Evolutionary conservation across 2,888 invertebrate genomes (phyloP).

Genomic region (Strigamia crassipes): DNA sequence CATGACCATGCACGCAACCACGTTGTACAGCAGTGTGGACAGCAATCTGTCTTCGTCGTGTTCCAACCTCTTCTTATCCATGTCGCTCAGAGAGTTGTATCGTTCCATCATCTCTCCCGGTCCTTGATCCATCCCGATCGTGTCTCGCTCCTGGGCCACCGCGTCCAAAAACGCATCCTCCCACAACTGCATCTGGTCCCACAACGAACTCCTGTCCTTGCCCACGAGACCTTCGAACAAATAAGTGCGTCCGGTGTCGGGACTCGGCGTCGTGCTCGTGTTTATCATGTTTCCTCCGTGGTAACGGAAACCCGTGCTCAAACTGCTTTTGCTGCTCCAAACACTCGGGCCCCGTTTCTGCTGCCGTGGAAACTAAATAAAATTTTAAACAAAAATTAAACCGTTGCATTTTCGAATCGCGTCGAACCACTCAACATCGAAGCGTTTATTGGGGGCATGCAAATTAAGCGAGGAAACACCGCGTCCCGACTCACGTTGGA

Average conservation of each 20-base stretch:
- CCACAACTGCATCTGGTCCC: slow-evolving; percentile 99
- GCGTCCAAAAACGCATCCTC: slow-evolving; percentile 98
- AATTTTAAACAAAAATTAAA: neutral
- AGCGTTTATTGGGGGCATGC: neutral
- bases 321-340: slow-evolving; percentile 88
- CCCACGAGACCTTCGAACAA: slow-evolving; percentile 74
- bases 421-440: neutral
- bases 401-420: too few relatives aligned
- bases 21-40: slow-evolving; percentile 93
- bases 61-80: slow-evolving; percentile 90
- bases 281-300: slow-evolving; percentile 83
- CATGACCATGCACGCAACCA: slow-evolving; percentile 94
- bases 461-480: neutral
- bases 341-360: slow-evolving; percentile 82
- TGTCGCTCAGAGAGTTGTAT: slow-evolving; percentile 89
- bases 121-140: slow-evolving; percentile 99
- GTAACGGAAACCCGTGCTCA: slow-evolving; percentile 84
- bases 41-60: slow-evolving; percentile 96
- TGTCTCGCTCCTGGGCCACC: slow-evolving; percentile 94
- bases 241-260: slow-evolving; percentile 86
- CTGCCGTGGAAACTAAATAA: slow-evolving; percentile 68
- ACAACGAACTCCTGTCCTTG: slow-evolving; percentile 83
- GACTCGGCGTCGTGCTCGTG: slow-evolving; percentile 80
- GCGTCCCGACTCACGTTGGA: slow-evolving; percentile 73
- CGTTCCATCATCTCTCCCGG: slow-evolving; percentile 98